Base-by-base conservation (phyloP, 1,140 invertebrate species). In the Dryas iulia region DNA sequence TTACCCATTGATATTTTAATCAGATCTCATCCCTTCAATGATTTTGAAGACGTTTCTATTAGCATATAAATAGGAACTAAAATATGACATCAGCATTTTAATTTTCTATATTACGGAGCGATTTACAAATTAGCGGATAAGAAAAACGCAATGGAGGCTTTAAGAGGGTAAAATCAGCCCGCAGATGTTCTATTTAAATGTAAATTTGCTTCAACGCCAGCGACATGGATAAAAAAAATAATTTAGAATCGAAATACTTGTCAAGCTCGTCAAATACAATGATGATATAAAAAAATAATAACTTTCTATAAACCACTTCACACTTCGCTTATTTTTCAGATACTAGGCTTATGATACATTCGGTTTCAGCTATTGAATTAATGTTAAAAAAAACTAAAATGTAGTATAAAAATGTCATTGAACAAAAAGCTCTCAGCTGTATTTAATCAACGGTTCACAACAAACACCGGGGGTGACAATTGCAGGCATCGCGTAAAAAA, bases 141-240 rank as follows among this genome's bases (percentile, higher is more conserved):
- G 89, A 90, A 90, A 90, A 89, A 87, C 77, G 78, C 77, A 67
- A 73, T 78, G 76, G 74, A 82, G 78, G 81, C 78, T 82, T 87
- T 86, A 77, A 88, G 87, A 89, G 87, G 87, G 87, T 85, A 83
- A 83, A 70, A 82, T 69, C 73, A 79, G 79, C 81, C 73, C 83
- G 82, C 87, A 91, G 89, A 90, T 91, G 89, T 90, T 89, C 87
- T 89, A 91, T 90, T 91, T 91, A 90, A 89, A 91, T 91, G 89
- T 91, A 91, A 91, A 91, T 91, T 91, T 82, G 59, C 76, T 78
- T 73, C 84, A 74, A 86, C 84, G 83, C 76, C 77, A 81, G 84
- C 84, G 82, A 89, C 85, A 90, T 68, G 84, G 81, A 84, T 83
- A 80, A 86, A 91, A 90, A 91, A 88, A 84, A 86, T 82, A 81